phyloP scores from a whole-genome alignment of 2,797 vertebrate genomes.

The Sebastes iracundus region DNA sequence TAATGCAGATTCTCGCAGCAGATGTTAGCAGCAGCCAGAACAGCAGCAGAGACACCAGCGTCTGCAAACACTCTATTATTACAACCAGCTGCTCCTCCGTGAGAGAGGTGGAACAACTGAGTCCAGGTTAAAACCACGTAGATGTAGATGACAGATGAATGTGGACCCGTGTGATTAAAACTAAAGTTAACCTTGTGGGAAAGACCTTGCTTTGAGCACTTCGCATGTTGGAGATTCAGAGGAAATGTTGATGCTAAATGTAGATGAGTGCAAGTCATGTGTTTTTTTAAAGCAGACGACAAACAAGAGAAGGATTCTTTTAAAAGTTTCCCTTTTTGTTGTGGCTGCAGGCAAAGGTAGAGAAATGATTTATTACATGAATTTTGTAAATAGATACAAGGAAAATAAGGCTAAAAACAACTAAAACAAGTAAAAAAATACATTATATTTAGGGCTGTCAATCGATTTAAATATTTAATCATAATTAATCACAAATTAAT shows the following conservation, averaged over 20 bases:
- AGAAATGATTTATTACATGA: neutral
- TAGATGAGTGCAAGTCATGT: neutral
- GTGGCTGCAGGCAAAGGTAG: neutral
- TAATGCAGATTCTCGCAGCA: neutral
- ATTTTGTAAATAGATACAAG: neutral
- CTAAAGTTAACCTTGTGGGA: neutral
- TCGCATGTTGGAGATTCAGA: neutral
- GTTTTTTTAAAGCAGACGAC: too few relatives aligned
- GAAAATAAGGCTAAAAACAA: neutral
- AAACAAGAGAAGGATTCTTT: too few relatives aligned
- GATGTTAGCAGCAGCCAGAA: neutral
- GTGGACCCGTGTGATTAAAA: neutral
- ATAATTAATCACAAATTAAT: too few relatives aligned
- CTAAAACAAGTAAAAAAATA: too few relatives aligned
- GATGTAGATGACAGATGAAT: neutral
- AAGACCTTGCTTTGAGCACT: neutral
- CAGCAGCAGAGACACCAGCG: neutral
- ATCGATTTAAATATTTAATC: too few relatives aligned
- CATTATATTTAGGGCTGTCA: too few relatives aligned
- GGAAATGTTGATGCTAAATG: neutral
- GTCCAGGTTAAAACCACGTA: constrained; percentile 5
- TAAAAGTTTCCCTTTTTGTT: neutral
- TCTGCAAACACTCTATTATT: constrained; percentile 8
- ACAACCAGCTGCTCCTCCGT: constrained; percentile 17
- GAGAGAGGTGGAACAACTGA: neutral